Base-by-base conservation (phyloP, 2,113 vertebrate species). In the Grammomys dolichurus region DNA sequence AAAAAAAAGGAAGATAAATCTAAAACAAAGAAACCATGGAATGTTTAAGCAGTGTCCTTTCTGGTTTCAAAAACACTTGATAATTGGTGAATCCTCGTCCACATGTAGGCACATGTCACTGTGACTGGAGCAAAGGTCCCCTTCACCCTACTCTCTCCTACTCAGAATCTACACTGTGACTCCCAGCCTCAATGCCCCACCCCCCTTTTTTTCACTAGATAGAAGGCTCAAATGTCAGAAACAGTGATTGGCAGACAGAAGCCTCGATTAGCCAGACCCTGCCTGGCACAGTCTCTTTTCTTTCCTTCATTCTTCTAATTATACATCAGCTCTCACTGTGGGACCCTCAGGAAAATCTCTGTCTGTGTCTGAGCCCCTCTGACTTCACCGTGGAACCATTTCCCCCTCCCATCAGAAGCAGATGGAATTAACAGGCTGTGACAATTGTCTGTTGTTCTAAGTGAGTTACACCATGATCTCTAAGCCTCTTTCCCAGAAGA, bases 311-410 rank as follows among this genome's bases (percentile, higher is more conserved):
- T 75, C 77, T 93, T 97, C 92, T 94, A 96, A 93, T 96, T 96
- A 95, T 90, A 93, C 48, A 72, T 72, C 86, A 54, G 86, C 14
- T 8, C 81, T 69, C 77, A 26, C 65, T 90, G 36, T 33, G 28
- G 31, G 93, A 97, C 73, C 94, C 95, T 82, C 82, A 72, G 82
- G 95, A 97, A 97, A 97, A 90, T 73, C 93, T 91, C 89, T 1
- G 31, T 92, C 93, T 96, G 86, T 89, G 86, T 87, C 91, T 9
- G 0, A 92, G 89, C 92, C 86, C 91, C 97, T 98, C 96, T 97
- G 97, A 98, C 96, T 97, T 98, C 97, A 98, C 91, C 91, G 58
- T 72, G 73, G n/a, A 98, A 97, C 91, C 95, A 97, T 97, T 90
- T 97, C 92, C 95, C 96, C 82, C 95, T 95, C 96, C 94, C 88